phyloP scores from a whole-genome alignment of 2,888 invertebrate species.

The Diaphora mendica region DNA sequence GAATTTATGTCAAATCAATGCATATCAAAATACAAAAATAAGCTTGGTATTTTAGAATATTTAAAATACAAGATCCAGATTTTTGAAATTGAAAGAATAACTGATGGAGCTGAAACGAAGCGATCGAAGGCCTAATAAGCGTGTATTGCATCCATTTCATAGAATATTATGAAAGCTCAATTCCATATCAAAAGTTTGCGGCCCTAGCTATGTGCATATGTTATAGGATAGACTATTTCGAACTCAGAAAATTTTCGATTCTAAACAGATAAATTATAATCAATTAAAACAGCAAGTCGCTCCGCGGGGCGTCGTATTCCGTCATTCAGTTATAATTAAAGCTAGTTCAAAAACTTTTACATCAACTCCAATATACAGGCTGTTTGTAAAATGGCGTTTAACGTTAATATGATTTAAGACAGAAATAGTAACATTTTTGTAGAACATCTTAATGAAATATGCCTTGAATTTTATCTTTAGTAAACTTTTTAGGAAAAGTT shows the following conservation, averaged over 20 bases:
- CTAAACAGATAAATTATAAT: slow-evolving; percentile 25
- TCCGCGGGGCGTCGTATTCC: slow-evolving; percentile 39
- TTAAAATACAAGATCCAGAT: not conserved
- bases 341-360: slow-evolving; percentile 49
- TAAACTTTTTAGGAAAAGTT: not conserved
- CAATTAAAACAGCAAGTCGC: slow-evolving; percentile 38
- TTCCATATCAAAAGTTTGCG: no score
- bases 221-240: not conserved
- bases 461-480: not conserved
- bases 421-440: not conserved
- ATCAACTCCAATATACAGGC: slow-evolving; percentile 40
- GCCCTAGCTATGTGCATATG: not conserved
- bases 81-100: not conserved
- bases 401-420: not conserved
- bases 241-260: not conserved
- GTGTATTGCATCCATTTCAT: not conserved
- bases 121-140: not conserved
- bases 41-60: no score
- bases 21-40: no score
- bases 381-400: not conserved
- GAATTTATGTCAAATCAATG: not conserved
- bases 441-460: no score
- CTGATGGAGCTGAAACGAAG: not conserved
- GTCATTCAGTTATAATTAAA: slow-evolving; percentile 39
- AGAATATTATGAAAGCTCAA: not conserved